Evolutionary conservation across 2,888 invertebrate genomes (phyloP).

Genomic region (Nephrotoma flavescens): DNA sequence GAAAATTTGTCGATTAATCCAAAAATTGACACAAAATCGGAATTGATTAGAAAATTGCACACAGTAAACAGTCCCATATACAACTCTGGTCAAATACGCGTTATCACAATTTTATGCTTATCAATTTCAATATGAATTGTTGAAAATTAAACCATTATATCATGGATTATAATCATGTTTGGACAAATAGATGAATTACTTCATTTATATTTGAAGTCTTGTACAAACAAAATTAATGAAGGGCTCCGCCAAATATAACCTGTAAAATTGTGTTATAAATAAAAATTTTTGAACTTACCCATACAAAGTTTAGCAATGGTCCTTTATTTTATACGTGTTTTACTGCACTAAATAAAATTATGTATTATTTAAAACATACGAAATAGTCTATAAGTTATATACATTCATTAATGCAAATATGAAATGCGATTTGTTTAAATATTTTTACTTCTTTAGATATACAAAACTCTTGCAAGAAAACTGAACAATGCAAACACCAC

Average conservation of each 20-base stretch:
- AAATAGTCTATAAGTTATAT: not conserved
- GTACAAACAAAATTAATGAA: not conserved
- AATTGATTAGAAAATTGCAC: not conserved
- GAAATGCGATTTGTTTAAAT: not conserved
- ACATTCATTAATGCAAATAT: not conserved
- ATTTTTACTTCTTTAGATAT: slow-evolving; percentile 3
- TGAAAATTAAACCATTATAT: not conserved
- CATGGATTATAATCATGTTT: not conserved
- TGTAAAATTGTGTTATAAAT: not conserved
- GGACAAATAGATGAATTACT: not conserved
- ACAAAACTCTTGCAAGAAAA: slow-evolving; percentile 9
- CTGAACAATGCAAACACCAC: slow-evolving; percentile 9
- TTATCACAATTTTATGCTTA: not conserved
- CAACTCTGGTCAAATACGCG: not conserved
- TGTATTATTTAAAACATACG: not conserved
- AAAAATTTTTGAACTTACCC: not conserved
- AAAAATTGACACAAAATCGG: not conserved
- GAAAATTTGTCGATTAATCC: not conserved
- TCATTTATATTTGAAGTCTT: not conserved
- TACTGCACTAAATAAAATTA: not conserved
- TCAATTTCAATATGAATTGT: not conserved
- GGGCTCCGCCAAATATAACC: not conserved
- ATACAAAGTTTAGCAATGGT: not conserved
- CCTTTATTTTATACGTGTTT: not conserved
- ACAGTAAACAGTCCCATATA: not conserved